Evolutionary conservation across 2,113 vertebrate genomes (phyloP).

Genomic region (Rhea pennata): DNA sequence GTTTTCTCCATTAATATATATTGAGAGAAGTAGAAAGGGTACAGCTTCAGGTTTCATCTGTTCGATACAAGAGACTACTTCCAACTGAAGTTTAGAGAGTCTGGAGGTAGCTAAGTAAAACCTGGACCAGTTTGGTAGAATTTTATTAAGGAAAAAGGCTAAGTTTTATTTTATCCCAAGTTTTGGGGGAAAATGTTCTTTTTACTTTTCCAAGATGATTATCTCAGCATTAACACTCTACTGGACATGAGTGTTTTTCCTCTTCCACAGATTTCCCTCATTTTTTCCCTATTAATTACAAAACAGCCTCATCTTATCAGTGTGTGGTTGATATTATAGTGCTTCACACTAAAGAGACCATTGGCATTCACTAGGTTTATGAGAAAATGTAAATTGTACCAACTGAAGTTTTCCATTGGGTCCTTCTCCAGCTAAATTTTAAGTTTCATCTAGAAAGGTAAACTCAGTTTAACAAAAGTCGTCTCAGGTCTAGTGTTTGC

Average conservation of each 20-base stretch:
- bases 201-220: not conserved
- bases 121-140: not conserved
- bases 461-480: not conserved
- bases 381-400: not conserved
- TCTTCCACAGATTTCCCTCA: not conserved
- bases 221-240: not conserved
- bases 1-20: not conserved
- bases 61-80: not conserved
- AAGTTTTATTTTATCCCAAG: not conserved
- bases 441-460: not conserved
- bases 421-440: not conserved
- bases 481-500: not conserved
- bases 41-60: not conserved
- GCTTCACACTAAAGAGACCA: not conserved
- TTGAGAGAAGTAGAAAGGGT: accelerated
- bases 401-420: not conserved
- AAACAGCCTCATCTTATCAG: not conserved
- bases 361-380: not conserved
- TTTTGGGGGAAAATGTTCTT: not conserved
- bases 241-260: not conserved
- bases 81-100: not conserved
- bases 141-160: not conserved
- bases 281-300: accelerated
- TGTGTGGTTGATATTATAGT: not conserved
- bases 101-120: not conserved